Base-by-base conservation (phyloP, 64 coral and sea anemone species). In the Montipora sp. region DNA sequence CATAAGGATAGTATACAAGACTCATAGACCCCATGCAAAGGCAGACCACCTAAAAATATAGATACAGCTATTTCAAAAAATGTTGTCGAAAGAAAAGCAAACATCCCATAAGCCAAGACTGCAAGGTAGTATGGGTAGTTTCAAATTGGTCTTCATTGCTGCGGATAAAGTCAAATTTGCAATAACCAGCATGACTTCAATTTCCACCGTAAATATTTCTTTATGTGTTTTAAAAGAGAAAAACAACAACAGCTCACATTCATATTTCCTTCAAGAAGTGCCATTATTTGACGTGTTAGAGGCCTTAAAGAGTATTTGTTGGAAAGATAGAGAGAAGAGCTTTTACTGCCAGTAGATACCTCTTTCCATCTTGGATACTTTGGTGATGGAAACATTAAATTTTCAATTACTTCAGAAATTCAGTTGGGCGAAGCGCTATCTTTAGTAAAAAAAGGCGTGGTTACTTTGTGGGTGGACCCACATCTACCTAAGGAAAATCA, bases 141-240 rank as follows among this genome's bases (percentile, higher is more conserved):
- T 68, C 63, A 68, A 68, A 68, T 68, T 6, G 18, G 63, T 68
- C 63, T 68, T 68, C 63, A 68, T 68, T 68, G 63, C 63, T 68
- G 63, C 63, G 5, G 63, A 0, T 68, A 68, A 68, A 68, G 63
- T 68, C 5, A 14, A 68, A 68, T 68, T 68, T 68, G 63, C 63
- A 6, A 68, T 6, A 68, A 68, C 63, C 63, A 68, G 0, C 18
- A 68, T 68, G 63, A 68, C 63, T 1, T 68, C 63, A 57, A 57
- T 57, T 68, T 68, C 63, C 78, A 81, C 78, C 45, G 78, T 81
- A 81, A 81, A 81, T 46, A 48, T 81, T 81, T 81, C 48, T 81
- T 46, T 81, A 59, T 46, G 78, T 81, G 78, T 81, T 81, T 81
- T 81, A 81, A 81, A 81, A 81, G 78, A 48, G 78, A 46, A 81